These are phyloP conservation scores for Psammodynastes pulverulentus DNA, from an alignment of 2,113 vertebrate species.

Conservation along the genomic window DNA sequence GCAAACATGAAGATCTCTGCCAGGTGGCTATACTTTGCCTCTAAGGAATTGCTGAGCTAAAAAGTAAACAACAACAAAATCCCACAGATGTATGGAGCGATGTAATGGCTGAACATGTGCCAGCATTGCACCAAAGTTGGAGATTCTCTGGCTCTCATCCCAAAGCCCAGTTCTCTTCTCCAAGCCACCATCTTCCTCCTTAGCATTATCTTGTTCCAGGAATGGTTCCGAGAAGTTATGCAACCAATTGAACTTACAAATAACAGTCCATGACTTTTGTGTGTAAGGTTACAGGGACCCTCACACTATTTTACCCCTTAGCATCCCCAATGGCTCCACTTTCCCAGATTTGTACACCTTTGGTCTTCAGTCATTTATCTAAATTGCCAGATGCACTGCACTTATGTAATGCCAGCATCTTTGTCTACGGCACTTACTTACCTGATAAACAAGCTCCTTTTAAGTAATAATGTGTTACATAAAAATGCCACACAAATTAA, in stretches of 20 bases:
- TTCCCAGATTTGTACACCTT: neutral
- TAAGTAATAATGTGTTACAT: neutral
- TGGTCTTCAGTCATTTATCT: neutral
- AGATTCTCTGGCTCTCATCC: neutral
- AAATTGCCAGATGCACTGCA: neutral
- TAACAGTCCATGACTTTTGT: neutral
- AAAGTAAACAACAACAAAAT: neutral
- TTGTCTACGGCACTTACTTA: neutral
- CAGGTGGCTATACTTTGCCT: neutral
- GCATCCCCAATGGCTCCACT: neutral
- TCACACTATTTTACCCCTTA: neutral
- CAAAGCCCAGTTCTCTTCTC: neutral
- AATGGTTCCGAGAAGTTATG: neutral
- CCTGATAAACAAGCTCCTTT: neutral
- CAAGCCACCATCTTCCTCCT: neutral
- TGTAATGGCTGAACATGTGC: neutral
- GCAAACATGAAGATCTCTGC: neutral
- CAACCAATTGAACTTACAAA: neutral
- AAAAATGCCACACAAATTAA: neutral
- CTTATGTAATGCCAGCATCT: neutral
- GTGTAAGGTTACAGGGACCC: neutral
- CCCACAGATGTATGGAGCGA: neutral
- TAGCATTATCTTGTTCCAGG: neutral
- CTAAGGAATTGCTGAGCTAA: neutral
- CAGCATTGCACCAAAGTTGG: neutral